Evolutionary conservation across 2,888 invertebrate genomes (phyloP).

Genomic region (Nemurella pictetii): DNA sequence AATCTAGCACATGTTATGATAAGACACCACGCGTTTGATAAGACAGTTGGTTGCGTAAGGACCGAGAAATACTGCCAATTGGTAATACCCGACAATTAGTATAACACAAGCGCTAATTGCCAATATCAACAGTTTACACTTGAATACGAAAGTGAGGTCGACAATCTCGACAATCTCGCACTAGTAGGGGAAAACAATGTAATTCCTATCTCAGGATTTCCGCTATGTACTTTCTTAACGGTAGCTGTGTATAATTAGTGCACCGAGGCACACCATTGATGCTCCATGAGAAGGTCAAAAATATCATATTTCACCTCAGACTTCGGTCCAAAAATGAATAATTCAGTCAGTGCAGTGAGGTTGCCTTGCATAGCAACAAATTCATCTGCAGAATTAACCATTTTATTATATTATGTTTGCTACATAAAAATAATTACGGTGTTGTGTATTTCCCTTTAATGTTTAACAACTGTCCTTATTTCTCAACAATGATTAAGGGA

Average conservation of each 20-base stretch:
- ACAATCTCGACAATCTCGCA: neutral
- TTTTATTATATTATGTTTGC: neutral
- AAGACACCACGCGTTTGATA: neutral
- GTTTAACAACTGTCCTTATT: neutral
- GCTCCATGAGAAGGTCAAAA: neutral
- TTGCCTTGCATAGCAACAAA: neutral
- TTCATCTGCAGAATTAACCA: too few species aligned
- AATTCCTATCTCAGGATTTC: constrained; percentile 4
- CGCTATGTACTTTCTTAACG: constrained; percentile 17
- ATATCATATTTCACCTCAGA: neutral
- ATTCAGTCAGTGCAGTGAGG: neutral
- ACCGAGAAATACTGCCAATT: neutral
- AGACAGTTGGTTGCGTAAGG: neutral
- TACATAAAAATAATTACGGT: neutral
- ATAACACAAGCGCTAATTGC: neutral
- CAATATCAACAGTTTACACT: neutral
- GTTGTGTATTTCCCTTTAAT: neutral
- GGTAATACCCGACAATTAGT: neutral
- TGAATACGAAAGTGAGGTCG: neutral
- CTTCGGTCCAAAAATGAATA: neutral
- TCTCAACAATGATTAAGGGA: neutral
- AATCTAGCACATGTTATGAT: neutral
- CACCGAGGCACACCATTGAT: neutral
- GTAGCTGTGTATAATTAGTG: neutral
- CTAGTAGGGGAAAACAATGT: neutral